Base-by-base conservation (phyloP, 2,113 vertebrate species). In the Zonotrichia leucophrys region DNA sequence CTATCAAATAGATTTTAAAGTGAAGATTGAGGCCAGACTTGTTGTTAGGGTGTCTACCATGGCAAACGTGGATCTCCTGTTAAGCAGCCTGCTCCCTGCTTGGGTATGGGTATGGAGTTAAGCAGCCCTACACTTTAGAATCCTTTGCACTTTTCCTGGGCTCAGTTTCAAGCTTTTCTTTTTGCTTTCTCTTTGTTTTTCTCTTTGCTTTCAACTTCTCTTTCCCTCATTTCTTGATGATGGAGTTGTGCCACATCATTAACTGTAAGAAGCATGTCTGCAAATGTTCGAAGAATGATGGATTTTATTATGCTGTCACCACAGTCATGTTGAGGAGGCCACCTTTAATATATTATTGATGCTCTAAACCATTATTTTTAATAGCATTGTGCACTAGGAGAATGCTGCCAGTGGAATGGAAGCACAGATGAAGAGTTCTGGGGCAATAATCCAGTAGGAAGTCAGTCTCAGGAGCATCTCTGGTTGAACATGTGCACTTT, bases 231-330 rank as follows among this genome's bases (percentile, higher is more conserved):
- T 87, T 94, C 64, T 80, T 79, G 59, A 75, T 77, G 79, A 70
- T 67, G 66, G 77, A 73, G 68, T 55, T 89, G 88, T 2, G 2
- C 47, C 60, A 91, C 89, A 75, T 94, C 78, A 76, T 96, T 96
- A 95, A 85, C 70, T 73, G 16, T 42, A 69, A 92, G 74, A 90
- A 85, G 16, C 59, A 73, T 81, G 69, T 82, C 69, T 92, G 82
- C 75, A 96, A 95, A 90, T 79, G 77, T 69, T 88, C 68, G 79
- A 92, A 96, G 77, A 90, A 93, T 81, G 74, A 95, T 89, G 63
- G 49, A 72, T 92, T 96, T 94, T 78, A 81, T 92, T 85, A 60
- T 0, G 1, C 66, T 90, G 49, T 59, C 6, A 1, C 39, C 70
- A 55, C 55, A 94, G 67, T 55, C 20, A 9, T 52, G 69, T 85